A percentile compares a stretch with the other conserved stretches of the same genome.
Evolutionary conservation across 2,888 invertebrate species (phyloP).

Genomic region (Drosophila subquinaria): DNA sequence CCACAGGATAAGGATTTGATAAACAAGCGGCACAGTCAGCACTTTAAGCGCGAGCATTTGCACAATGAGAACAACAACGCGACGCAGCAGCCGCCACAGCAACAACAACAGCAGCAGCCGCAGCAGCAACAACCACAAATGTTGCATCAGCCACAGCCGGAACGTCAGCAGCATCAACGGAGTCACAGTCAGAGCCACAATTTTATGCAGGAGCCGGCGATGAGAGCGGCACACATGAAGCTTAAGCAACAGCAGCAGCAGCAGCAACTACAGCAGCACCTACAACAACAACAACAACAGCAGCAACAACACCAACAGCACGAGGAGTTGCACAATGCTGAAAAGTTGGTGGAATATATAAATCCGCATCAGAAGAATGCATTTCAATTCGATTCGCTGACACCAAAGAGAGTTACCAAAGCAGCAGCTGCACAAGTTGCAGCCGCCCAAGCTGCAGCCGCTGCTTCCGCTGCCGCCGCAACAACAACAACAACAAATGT

Average conservation of each 20-base stretch:
- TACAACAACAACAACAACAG: slow-evolving; percentile 49
- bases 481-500: slow-evolving; percentile 26
- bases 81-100: slow-evolving; percentile 15
- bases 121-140: slow-evolving; percentile 24
- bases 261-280: slow-evolving; percentile 53
- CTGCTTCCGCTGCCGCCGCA: slow-evolving; percentile 27
- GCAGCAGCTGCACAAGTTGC: slow-evolving; percentile 45
- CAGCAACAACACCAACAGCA: slow-evolving; percentile 60
- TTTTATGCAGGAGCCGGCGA: slow-evolving; percentile 63
- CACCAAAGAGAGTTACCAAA: slow-evolving; percentile 84
- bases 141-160: slow-evolving; percentile 37
- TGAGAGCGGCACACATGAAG: slow-evolving; percentile 68
- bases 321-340: slow-evolving; percentile 85
- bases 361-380: slow-evolving; percentile 85
- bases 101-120: slow-evolving; percentile 44
- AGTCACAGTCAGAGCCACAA: slow-evolving; percentile 72
- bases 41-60: slow-evolving; percentile 68
- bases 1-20: slow-evolving; percentile 56
- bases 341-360: slow-evolving; percentile 84
- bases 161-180: slow-evolving; percentile 67
- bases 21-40: slow-evolving; percentile 67
- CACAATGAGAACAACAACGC: slow-evolving; percentile 55
- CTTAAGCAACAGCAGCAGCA: slow-evolving; percentile 62
- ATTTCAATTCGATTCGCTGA: slow-evolving; percentile 86
- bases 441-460: slow-evolving; percentile 26